Percentiles rank a stretch among this genome's conserved stretches.
Evolutionary conservation across 2,113 vertebrate genomes (phyloP).

Genomic region (Chloropsis cyanopogon): DNA sequence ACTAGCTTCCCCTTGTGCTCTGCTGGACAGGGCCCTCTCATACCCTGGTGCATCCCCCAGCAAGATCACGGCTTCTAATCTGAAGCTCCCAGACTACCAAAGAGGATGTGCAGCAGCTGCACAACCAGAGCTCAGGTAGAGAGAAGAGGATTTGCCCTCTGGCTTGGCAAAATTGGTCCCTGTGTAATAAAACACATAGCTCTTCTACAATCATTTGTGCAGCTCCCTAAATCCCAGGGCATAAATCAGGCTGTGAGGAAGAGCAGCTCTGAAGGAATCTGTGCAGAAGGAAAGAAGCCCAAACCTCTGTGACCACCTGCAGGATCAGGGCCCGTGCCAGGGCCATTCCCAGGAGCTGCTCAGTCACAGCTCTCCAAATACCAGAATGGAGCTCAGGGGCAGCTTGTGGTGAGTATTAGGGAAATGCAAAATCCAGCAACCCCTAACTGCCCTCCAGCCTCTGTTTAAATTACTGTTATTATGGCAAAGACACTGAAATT

Average conservation of each 20-base stretch:
- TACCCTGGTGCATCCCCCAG: background rate
- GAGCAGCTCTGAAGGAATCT: background rate
- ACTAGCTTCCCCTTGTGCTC: background rate
- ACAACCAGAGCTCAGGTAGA: background rate
- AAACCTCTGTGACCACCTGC: background rate
- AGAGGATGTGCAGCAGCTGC: background rate
- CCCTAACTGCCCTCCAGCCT: background rate
- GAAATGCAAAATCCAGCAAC: background rate
- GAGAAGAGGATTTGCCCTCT: background rate
- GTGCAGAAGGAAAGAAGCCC: background rate
- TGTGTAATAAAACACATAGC: background rate
- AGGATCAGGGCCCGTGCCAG: fast-evolving
- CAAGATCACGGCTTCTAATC: background rate
- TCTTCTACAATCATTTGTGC: background rate
- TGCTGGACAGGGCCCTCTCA: background rate
- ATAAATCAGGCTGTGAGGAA: background rate
- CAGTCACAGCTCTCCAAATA: background rate
- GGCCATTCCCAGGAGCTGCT: background rate
- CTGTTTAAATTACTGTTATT: constrained; percentile 8
- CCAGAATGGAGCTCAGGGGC: background rate
- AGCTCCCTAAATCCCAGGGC: background rate
- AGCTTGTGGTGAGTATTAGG: background rate
- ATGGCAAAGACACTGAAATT: background rate
- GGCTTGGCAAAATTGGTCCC: background rate
- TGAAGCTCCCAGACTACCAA: background rate